Percentiles rank a stretch among this genome's conserved stretches.
Evolutionary conservation across 2,888 invertebrate species (phyloP).

Genomic region (Ligdia adustata): DNA sequence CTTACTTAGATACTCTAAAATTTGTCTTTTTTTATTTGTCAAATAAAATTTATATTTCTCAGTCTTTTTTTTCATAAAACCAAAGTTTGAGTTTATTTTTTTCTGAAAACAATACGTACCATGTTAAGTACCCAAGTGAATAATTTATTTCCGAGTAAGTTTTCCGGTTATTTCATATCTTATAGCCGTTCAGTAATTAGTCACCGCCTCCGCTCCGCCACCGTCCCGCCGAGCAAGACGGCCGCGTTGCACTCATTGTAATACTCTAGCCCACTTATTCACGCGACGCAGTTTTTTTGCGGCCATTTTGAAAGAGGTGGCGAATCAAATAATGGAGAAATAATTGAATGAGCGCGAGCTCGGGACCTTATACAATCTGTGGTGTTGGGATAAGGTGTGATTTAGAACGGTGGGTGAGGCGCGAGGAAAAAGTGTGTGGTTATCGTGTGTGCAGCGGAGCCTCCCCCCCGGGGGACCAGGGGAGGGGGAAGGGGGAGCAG

Average conservation of each 20-base stretch:
- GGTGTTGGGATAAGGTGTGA: conserved; percentile 55
- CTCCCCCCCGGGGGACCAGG: conserved; percentile 20
- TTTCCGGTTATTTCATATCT: too few relatives aligned
- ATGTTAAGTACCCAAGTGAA: too few relatives aligned
- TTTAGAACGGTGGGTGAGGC: conserved; percentile 44
- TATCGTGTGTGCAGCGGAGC: conserved; percentile 64
- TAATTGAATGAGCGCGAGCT: conserved; percentile 71
- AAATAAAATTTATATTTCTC: too few relatives aligned
- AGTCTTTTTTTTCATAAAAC: too few relatives aligned
- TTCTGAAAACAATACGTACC: too few relatives aligned
- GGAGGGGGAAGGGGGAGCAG: conserved; percentile 48
- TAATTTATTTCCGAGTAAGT: too few relatives aligned
- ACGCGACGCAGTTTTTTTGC: conserved; percentile 54
- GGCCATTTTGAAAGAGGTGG: conserved; percentile 82
- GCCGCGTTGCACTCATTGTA: conserved; percentile 29
- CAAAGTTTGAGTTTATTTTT: too few relatives aligned
- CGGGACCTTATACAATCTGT: conserved; percentile 49
- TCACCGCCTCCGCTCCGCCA: background rate
- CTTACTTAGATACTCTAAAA: too few relatives aligned
- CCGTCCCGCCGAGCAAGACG: conserved; percentile 16
- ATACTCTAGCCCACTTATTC: conserved; percentile 38
- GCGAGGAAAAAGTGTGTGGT: conserved; percentile 68
- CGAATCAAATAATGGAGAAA: conserved; percentile 81
- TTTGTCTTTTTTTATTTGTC: too few relatives aligned
- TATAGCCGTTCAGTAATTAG: too few relatives aligned